A percentile compares a stretch with the other conserved stretches of the same genome.
Conservation (phyloP, 2,113 vertebrate genomes). For the Seriola quinqueradiata region DNA sequence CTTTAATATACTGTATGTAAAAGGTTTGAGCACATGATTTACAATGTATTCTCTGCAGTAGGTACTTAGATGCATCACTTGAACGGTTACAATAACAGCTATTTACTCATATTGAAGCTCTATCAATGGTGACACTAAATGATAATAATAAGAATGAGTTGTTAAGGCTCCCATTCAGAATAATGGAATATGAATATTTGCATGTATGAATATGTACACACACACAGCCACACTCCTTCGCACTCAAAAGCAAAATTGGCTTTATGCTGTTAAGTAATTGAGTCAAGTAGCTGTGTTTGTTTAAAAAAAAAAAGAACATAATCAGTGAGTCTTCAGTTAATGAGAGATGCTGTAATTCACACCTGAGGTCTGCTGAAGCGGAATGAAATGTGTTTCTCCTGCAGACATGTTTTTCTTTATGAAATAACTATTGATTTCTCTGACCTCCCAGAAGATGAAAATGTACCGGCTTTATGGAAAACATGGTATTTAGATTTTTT, state of each 20-base stretch:
- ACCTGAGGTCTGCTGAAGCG: slow-evolving; percentile 25
- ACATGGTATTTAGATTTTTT: not conserved
- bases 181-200: not conserved
- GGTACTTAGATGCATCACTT: not conserved
- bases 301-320: slow-evolving; percentile 17
- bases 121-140: not conserved
- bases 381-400: slow-evolving; percentile 9
- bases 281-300: not conserved
- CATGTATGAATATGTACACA: slow-evolving; percentile 17
- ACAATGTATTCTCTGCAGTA: not conserved
- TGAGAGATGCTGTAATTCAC: slow-evolving; percentile 24
- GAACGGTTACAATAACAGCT: not conserved
- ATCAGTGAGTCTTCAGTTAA: slow-evolving; percentile 13
- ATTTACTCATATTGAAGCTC: not conserved
- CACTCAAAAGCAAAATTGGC: not conserved
- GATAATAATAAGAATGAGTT: not conserved
- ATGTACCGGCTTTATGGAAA: slow-evolving; percentile 1
- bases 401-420: not conserved
- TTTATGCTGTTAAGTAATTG: slow-evolving; percentile 32
- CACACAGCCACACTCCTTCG: not conserved
- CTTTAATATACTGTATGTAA: no score
- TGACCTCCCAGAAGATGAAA: slow-evolving; percentile 3
- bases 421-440: slow-evolving; percentile 1
- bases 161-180: not conserved
- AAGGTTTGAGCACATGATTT: not conserved